These are phyloP conservation scores for Neodontobutis hainanensis DNA, from an alignment of 2,113 vertebrate genomes.

Conservation along the genomic window DNA sequence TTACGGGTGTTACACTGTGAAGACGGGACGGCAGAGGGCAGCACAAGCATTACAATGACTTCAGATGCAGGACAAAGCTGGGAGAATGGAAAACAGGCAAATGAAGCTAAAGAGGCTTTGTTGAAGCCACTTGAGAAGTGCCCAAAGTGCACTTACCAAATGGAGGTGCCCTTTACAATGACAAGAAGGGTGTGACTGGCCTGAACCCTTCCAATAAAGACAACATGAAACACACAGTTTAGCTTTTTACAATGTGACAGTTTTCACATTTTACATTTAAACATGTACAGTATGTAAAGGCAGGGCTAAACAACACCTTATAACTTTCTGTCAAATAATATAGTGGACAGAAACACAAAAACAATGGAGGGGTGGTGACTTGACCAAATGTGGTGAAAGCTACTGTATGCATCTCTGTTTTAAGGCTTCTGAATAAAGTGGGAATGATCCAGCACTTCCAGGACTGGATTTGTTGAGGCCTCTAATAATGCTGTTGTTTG, in stretches of 20 bases:
- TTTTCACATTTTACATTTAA: constrained; percentile 26
- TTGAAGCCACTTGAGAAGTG: constrained; percentile 60
- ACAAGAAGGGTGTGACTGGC: constrained; percentile 12
- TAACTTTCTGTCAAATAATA: constrained; percentile 3
- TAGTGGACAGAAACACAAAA: constrained; percentile 27
- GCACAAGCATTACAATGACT: constrained; percentile 74
- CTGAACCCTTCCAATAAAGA: constrained; percentile 12
- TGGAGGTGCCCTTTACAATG: constrained; percentile 22
- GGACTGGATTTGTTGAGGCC: constrained; percentile 11
- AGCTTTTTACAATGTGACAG: constrained; percentile 29
- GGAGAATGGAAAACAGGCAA: constrained; percentile 15
- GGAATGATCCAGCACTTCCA: constrained; percentile 12
- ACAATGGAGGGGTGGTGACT: constrained; percentile 49
- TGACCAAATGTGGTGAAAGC: constrained; percentile 62
- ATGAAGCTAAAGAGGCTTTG: constrained; percentile 61
- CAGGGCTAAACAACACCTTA: constrained; percentile 24
- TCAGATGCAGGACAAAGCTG: constrained; percentile 38
- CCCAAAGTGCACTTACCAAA: constrained; percentile 37
- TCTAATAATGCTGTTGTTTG: constrained; percentile 10
- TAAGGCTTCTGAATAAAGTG: constrained; percentile 33
- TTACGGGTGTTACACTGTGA: constrained; percentile 43
- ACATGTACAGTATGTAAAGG: constrained; percentile 13
- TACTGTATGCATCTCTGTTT: constrained; percentile 81
- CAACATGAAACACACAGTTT: constrained; percentile 24
- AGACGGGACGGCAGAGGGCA: constrained; percentile 77